These are phyloP conservation scores for Tringa solitaria DNA, from an alignment of 2,113 vertebrate species.

Conservation along the genomic window DNA sequence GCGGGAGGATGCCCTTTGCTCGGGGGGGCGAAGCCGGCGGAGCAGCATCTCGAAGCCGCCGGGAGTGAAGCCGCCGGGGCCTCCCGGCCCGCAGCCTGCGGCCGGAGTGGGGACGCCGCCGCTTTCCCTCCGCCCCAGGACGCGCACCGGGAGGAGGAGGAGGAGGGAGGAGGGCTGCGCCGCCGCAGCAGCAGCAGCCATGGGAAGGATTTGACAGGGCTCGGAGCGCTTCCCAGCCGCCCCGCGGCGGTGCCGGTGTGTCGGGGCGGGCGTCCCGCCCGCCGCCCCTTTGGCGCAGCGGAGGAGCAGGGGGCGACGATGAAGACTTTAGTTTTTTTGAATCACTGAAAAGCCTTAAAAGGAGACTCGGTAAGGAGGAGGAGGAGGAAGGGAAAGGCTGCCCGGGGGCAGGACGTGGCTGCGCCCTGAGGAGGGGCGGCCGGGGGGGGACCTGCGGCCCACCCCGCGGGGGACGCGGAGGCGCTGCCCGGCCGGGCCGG, in stretches of 20 bases:
- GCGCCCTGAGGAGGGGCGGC: slow-evolving; percentile 39
- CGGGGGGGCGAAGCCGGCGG: slow-evolving; percentile 37
- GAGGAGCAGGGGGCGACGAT: slow-evolving; percentile 42
- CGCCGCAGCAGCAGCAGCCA: slow-evolving; percentile 48
- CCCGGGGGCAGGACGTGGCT: slow-evolving; percentile 53
- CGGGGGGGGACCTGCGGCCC: slow-evolving; percentile 50
- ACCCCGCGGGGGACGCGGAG: slow-evolving; percentile 45
- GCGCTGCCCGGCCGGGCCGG: slow-evolving; percentile 43
- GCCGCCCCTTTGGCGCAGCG: slow-evolving; percentile 36
- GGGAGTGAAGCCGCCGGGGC: not conserved
- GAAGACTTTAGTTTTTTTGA: slow-evolving; percentile 54
- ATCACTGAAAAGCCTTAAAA: slow-evolving; percentile 65
- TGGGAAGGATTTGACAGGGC: slow-evolving; percentile 68
- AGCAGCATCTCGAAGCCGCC: not conserved
- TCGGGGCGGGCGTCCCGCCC: not conserved
- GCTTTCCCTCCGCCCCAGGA: not conserved
- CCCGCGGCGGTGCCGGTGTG: slow-evolving; percentile 6
- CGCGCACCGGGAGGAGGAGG: not conserved
- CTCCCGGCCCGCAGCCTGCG: not conserved
- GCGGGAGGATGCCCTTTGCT: slow-evolving; percentile 67
- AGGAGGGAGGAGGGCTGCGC: not conserved
- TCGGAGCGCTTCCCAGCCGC: slow-evolving; percentile 29
- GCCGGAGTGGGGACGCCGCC: not conserved
- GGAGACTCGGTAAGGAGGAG: slow-evolving; percentile 42
- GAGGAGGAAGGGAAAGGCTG: slow-evolving; percentile 29